These are phyloP conservation scores for Erebia palarica DNA, from an alignment of 2,888 invertebrate genomes.

Conservation along the genomic window DNA sequence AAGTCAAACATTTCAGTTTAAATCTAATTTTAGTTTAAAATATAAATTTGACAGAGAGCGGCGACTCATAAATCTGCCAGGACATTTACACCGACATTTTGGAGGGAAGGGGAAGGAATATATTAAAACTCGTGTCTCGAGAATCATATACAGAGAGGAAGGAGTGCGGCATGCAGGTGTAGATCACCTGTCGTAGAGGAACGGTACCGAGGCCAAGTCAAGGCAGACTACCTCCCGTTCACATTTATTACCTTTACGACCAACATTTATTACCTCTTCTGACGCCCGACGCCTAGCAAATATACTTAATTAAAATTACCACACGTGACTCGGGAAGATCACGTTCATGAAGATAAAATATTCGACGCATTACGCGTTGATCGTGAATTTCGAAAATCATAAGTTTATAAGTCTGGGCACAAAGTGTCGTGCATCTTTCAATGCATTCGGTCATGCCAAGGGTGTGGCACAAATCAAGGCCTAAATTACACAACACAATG, in stretches of 20 bases:
- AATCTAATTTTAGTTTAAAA: slow-evolving; percentile 20
- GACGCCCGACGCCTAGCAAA: slow-evolving; percentile 61
- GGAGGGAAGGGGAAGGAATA: slow-evolving; percentile 29
- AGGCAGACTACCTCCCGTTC: slow-evolving; percentile 46
- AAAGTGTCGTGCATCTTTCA: too few relatives aligned
- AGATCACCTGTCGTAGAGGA: slow-evolving; percentile 56
- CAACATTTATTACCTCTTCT: slow-evolving; percentile 68
- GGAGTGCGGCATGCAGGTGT: slow-evolving; percentile 64
- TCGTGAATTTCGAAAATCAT: neutral
- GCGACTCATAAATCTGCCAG: slow-evolving; percentile 28
- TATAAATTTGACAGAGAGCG: slow-evolving; percentile 24
- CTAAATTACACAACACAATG: too few relatives aligned
- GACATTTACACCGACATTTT: slow-evolving; percentile 29
- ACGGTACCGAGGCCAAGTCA: slow-evolving; percentile 27
- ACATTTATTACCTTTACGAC: slow-evolving; percentile 73
- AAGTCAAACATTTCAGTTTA: slow-evolving; percentile 13
- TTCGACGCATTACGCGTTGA: slow-evolving; percentile 44
- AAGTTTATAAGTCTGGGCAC: neutral
- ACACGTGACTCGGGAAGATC: slow-evolving; percentile 60
- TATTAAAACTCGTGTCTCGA: slow-evolving; percentile 51
- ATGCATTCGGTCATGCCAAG: too few relatives aligned
- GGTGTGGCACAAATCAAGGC: too few relatives aligned
- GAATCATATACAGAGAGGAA: slow-evolving; percentile 55
- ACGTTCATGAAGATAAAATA: slow-evolving; percentile 54
- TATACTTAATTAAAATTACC: slow-evolving; percentile 80